These are phyloP conservation scores for Podiceps cristatus DNA, from an alignment of 2,113 vertebrate genomes.

Conservation along the genomic window DNA sequence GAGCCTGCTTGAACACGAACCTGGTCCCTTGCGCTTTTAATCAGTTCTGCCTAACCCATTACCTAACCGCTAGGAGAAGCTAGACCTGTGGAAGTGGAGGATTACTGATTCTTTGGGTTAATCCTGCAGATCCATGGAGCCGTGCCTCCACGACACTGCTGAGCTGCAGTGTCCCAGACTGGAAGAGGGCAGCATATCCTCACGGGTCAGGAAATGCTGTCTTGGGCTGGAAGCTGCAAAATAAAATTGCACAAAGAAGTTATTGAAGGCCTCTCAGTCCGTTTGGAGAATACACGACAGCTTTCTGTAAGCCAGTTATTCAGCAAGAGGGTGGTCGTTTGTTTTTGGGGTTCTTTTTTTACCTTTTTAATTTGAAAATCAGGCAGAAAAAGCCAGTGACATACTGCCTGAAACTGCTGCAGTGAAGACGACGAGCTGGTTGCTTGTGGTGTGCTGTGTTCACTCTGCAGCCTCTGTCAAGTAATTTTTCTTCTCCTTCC, in stretches of 20 bases:
- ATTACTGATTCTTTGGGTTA: neutral
- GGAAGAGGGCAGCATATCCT: constrained; percentile 69
- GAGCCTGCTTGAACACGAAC: neutral
- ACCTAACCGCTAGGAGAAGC: neutral
- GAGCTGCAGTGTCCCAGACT: neutral
- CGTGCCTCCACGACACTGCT: neutral
- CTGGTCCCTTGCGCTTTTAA: fast-evolving
- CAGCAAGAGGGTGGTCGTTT: constrained; percentile 4
- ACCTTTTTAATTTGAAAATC: neutral
- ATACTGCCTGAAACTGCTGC: neutral
- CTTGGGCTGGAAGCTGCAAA: constrained; percentile 37
- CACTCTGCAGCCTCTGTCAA: neutral
- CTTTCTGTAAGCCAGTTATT: constrained; percentile 39
- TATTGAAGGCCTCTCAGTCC: constrained; percentile 45
- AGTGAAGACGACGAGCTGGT: neutral
- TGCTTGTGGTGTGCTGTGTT: neutral
- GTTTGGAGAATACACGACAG: neutral
- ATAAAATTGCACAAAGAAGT: constrained; percentile 49
- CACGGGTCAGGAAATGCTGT: constrained; percentile 38
- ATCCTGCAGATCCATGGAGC: neutral
- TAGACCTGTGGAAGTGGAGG: neutral
- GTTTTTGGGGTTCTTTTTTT: neutral
- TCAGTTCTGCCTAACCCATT: neutral
- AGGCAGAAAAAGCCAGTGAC: neutral
- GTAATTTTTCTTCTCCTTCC: neutral